Evolutionary conservation across 2,797 vertebrate genomes (phyloP).

Genomic region (Gymnothorax reevesii): DNA sequence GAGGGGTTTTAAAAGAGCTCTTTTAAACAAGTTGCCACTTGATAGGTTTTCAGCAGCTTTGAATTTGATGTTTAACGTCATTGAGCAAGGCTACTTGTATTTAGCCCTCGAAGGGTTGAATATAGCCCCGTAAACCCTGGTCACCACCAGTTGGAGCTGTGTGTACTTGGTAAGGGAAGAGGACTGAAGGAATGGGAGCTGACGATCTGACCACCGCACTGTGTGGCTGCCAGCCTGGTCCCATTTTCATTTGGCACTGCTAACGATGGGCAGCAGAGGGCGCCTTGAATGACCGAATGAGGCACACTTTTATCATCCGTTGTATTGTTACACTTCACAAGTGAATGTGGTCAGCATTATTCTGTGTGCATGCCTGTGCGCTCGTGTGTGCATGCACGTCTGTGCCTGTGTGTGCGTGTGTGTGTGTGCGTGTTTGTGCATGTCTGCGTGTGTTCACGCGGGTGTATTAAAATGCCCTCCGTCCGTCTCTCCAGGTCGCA

Average conservation of each 20-base stretch:
- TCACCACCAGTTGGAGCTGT: background rate
- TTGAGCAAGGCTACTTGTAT: too few relatives aligned
- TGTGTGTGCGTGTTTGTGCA: background rate
- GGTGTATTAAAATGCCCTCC: background rate
- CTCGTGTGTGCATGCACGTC: background rate
- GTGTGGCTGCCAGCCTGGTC: background rate
- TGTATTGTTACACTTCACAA: background rate
- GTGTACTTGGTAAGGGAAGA: background rate
- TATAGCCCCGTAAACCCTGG: background rate
- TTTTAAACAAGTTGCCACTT: too few relatives aligned
- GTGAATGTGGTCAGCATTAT: too few relatives aligned
- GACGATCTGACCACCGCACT: background rate
- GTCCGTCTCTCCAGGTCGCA: slow-evolving; percentile 73
- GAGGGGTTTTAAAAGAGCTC: too few relatives aligned
- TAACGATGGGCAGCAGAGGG: background rate
- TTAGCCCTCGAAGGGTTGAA: background rate
- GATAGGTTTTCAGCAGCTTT: too few relatives aligned
- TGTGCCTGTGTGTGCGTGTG: background rate
- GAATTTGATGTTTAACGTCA: too few relatives aligned
- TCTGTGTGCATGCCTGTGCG: background rate
- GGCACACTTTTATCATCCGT: background rate
- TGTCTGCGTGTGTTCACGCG: background rate
- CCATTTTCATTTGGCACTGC: background rate
- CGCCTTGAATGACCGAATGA: background rate
- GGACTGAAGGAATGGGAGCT: background rate